Evolutionary conservation across 1,140 invertebrate genomes (phyloP).

Genomic region (Harpegnathos saltator): DNA sequence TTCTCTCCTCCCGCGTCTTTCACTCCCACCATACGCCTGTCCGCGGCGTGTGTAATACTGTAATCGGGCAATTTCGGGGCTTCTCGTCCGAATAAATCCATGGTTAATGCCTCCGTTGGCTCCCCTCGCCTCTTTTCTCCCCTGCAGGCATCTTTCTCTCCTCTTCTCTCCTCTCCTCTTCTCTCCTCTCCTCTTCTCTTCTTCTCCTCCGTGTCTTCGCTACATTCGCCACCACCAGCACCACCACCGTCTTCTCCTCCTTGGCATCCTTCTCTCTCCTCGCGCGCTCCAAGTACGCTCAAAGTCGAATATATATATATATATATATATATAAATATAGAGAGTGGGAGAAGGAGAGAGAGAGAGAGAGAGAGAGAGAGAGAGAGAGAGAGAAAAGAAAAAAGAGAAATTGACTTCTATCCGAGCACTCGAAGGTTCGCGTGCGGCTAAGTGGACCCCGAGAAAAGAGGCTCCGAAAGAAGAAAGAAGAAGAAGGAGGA

Average conservation of each 20-base stretch:
- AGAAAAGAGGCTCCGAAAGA: constrained; percentile 72
- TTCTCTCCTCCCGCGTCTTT: constrained; percentile 38
- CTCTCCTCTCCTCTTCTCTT: not conserved
- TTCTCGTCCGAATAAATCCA: constrained; percentile 84
- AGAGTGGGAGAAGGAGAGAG: not conserved
- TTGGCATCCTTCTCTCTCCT: constrained; percentile 28
- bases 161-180: not conserved
- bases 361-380: constrained; percentile 7
- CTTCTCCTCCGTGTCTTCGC: constrained; percentile 1
- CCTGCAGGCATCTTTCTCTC: constrained; percentile 40
- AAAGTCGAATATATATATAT: constrained; percentile 51
- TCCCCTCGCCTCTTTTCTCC: constrained; percentile 31
- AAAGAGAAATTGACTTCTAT: constrained; percentile 62
- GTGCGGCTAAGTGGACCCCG: constrained; percentile 83
- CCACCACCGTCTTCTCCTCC: constrained; percentile 4
- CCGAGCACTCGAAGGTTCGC: constrained; percentile 79
- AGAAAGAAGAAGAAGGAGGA: constrained; percentile 73
- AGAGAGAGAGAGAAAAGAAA: not conserved
- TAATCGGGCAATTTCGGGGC: constrained; percentile 85
- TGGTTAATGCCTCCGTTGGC: constrained; percentile 79
- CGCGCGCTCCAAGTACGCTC: constrained; percentile 36
- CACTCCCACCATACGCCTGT: constrained; percentile 40
- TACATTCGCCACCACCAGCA: constrained; percentile 27
- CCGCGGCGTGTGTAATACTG: constrained; percentile 80
- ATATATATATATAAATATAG: constrained; percentile 36